Base-by-base conservation (phyloP, 2,888 invertebrate genomes). In the Cataglyphis cursor region DNA sequence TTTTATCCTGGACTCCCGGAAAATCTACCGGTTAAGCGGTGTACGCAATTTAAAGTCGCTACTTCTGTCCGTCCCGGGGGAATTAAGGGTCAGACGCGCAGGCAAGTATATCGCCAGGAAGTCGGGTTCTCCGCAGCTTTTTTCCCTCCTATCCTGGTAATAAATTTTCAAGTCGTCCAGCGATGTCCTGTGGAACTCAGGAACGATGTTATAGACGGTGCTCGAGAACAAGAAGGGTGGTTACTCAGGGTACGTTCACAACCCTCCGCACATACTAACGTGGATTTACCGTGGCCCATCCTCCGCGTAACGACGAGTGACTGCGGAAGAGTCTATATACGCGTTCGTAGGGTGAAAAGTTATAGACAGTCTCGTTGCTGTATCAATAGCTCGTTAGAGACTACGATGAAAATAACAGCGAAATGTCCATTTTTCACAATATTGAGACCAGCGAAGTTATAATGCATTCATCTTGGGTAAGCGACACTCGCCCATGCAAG, bases 241-340 rank as follows among this genome's bases (percentile, higher is more conserved):
- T 90, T 88, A 88, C 87, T 89, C 87, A 83, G 87, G 80, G 81
- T 87, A 89, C 88, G 85, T 86, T 88, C 85, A 82, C 89, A 81
- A 90, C 89, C 87, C 91, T 87, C 88, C 73, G 89, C 90, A 91
- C 91, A 91, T 90, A 91, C 91, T 89, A 91, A 91, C 89, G 89
- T 88, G 87, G 87, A 90, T 88, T 91, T 91, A 91, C 88, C 87
- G 87, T 86, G 87, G 81, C 82, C 87, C 87, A 88, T 90, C 87
- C 88, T 83, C 73, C 82, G 68, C 74, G 85, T 87, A 90, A 91
- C 90, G 90, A 91, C 90, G 87, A 87, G 78, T 87, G 87, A 87
- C 87, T 88, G 87, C 88, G 83, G 87, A 90, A 87, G 80, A 85
- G 84, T 85, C 86, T 87, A 89, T 89, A 83, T 80, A 85, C 75